A percentile compares a stretch with the other conserved stretches of the same genome.
These are phyloP conservation scores for Intellagama lesueurii DNA, from an alignment of 2,797 vertebrate species.

Conservation along the genomic window DNA sequence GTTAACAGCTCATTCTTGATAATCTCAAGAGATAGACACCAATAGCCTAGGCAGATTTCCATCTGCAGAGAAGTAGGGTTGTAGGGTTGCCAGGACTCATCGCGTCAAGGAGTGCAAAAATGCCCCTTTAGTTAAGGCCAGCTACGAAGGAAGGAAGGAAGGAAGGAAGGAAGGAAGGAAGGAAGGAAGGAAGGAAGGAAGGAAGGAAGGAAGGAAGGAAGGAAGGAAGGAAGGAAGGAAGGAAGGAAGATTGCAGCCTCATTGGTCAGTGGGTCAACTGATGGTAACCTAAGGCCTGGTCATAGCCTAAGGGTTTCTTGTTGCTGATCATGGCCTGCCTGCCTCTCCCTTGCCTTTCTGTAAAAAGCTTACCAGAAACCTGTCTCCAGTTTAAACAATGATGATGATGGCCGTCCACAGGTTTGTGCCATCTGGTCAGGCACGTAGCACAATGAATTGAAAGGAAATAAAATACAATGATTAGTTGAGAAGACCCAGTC, in stretches of 20 bases:
- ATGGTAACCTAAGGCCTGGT: constrained; percentile 18
- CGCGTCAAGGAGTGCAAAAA: too few species aligned
- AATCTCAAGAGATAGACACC: neutral
- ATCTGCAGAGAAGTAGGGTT: too few species aligned
- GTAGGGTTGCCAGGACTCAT: too few species aligned
- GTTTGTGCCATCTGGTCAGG: too few species aligned
- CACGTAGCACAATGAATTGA: too few species aligned
- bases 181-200: neutral
- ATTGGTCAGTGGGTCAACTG: neutral
- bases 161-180: neutral
- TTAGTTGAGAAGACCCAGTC: too few species aligned
- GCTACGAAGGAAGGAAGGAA: neutral
- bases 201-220: neutral
- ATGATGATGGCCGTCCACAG: too few species aligned
- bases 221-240: constrained; percentile 35
- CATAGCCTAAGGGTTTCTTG: neutral
- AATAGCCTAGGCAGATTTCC: too few species aligned
- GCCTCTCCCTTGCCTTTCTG: too few species aligned
- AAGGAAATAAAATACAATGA: neutral
- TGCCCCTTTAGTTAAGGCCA: too few species aligned
- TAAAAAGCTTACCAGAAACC: too few species aligned
- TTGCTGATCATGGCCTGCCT: too few species aligned
- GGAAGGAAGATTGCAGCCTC: neutral
- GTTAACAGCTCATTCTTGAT: neutral
- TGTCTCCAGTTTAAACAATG: neutral